Evolutionary conservation across 35 echinoderm and acorn worm genomes (phyloP), one percentile per base, ranked within the genome.

Genomic region (Eucidaris tribuloides): DNA sequence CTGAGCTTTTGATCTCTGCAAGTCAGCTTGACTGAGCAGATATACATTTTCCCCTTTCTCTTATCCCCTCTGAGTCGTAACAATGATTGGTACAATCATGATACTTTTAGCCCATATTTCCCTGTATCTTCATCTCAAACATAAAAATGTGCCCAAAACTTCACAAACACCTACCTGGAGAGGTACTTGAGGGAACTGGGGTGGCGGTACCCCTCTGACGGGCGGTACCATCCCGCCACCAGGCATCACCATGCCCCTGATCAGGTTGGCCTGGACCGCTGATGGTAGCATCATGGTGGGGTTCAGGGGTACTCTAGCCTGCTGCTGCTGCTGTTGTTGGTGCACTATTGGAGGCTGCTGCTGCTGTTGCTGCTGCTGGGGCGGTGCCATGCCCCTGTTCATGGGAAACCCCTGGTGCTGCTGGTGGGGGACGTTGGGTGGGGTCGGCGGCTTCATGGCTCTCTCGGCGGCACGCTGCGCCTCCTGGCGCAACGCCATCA

Each of bases 181-280:
- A 18, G 82, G 27, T 7, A 35, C n/a, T 25, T 22, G 63, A 24
- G 40, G 25, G 40, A 65, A 80, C 74, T 87, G 85, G 36, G 85
- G 56, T 15, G 85, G 76, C 39, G 59, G 76, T 77, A 87, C 78
- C 19, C 72, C 58, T 59, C 85, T 63, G 1, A 59, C 62, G 18
- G 84, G 71, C 2, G 84, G 84, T 57, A 74, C 44, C 72, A 86
- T 78, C n/a, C n/a, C n/a, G n/a, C n/a, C n/a, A 24, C 54, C 34
- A 25, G 63, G 84, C 35, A 87, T 87, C 71, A 93, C 78, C 66
- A 58, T 79, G 17, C 91, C 84, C 36, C 85, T 60, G 33, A 93
- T 50, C 24, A 93, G 43, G 80, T 87, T 93, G 20, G 79, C 84
- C 58, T 80, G 46, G 76, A 64, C 37, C 58, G 85, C 34, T 46